Evolutionary conservation across 1,140 invertebrate species (phyloP), one percentile per base, ranked within the genome.

Genomic region (Brachionus koreanus): DNA sequence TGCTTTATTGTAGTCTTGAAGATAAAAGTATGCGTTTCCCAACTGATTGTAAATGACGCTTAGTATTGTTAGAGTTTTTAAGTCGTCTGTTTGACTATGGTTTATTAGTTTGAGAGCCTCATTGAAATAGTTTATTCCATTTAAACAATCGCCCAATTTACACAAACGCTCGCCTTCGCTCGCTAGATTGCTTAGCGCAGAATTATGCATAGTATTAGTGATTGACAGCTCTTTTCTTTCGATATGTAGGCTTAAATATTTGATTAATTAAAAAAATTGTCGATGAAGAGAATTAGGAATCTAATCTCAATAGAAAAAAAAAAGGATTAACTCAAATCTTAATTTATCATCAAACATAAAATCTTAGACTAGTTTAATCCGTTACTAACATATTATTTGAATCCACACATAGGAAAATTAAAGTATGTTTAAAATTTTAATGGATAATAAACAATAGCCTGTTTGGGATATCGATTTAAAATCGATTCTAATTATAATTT

Each of bases 21-120:
- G 89, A 88, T 97, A 98, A 88, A 98, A 99, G 88, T 98, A 98
- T 3, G 97, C 97, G 90, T 98, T 99, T 83, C 97, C 97, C 29
- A 99, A 89, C 87, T 99, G 97, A 86, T 94, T 97, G 88, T 98
- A 98, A 84, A 98, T 98, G 84, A 96, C 97, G 86, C 94, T 95
- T 0, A 98, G 90, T 0, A 95, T 97, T 94, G 91, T 61, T 97
- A 88, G 89, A 98, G 95, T 87, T 95, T 93, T 0, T 95, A 97
- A 63, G 94, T 94, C 4, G 94, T 93, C 87, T 94, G 93, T 49
- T 74, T 74, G 69, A 7, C 19, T 46, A 10, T 74, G 0, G 19
- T 69, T 42, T 46, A 74, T 74, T 7, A 46, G 85, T n/a, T 88
- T 86, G 9, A 79, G 19, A 2, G 89, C 88, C 13, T 95, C 95